Evolutionary conservation across 1,140 invertebrate genomes (phyloP).

Genomic region (Heliconius congener): DNA sequence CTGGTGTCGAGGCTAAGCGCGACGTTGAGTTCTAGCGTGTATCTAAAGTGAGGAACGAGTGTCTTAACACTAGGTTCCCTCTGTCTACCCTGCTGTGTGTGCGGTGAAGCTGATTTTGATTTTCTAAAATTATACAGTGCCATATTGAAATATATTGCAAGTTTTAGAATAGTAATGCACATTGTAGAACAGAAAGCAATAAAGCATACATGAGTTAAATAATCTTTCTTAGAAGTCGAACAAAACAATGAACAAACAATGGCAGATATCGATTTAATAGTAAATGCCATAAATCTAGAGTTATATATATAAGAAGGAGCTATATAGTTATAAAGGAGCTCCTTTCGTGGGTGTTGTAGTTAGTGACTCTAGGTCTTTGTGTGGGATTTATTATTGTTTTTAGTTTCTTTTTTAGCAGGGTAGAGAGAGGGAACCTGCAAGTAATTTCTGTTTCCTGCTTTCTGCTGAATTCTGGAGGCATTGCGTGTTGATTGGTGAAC

Average conservation of each 20-base stretch:
- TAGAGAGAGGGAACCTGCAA: too few relatives aligned
- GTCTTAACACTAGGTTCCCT: too few relatives aligned
- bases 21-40: too few relatives aligned
- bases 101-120: too few relatives aligned
- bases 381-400: not conserved
- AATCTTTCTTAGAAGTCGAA: slow-evolving; percentile 15
- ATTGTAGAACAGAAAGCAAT: not conserved
- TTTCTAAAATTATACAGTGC: too few relatives aligned
- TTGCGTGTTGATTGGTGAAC: too few relatives aligned
- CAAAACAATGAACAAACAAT: slow-evolving; percentile 28
- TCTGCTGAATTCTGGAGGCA: too few relatives aligned
- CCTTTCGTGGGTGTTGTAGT: slow-evolving; percentile 7
- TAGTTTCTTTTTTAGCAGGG: too few relatives aligned
- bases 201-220: slow-evolving; percentile 18
- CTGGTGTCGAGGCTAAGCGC: too few relatives aligned
- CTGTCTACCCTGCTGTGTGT: too few relatives aligned
- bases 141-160: not conserved
- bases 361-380: not conserved
- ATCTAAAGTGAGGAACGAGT: too few relatives aligned
- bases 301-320: too few relatives aligned
- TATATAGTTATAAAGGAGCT: not conserved
- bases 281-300: slow-evolving; percentile 29
- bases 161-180: not conserved
- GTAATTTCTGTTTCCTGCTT: rapidly evolving
- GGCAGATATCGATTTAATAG: slow-evolving; percentile 19